Percentiles rank a stretch among this genome's conserved stretches.
phyloP scores from a whole-genome alignment of 2,113 vertebrate species.

The Scopus umbretta region DNA sequence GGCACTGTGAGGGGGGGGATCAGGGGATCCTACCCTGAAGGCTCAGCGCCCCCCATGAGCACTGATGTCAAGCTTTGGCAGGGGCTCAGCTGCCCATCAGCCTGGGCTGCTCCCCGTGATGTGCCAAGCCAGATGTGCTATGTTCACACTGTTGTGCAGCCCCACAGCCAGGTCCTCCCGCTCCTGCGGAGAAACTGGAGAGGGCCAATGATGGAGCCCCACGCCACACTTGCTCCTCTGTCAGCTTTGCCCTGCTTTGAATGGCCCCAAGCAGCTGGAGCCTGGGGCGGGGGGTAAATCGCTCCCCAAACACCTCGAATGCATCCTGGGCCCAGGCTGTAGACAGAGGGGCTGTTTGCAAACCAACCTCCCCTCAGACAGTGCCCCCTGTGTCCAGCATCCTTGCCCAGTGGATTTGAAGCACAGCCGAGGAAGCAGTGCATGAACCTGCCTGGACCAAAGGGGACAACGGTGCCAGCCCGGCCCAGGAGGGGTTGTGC shows the following conservation, averaged over 20 bases:
- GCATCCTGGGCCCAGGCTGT: neutral
- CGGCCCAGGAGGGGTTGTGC: neutral
- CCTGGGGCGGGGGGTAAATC: neutral
- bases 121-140: neutral
- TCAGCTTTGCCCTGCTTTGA: neutral
- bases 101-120: neutral
- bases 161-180: too few species aligned
- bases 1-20: neutral
- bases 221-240: fast-evolving
- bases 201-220: neutral
- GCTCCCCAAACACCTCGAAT: neutral
- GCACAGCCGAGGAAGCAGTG: fast-evolving
- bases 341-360: neutral
- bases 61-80: neutral
- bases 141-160: fast-evolving
- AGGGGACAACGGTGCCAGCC: neutral
- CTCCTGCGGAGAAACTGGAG: neutral
- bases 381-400: neutral
- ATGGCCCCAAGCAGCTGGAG: neutral
- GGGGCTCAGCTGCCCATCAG: neutral
- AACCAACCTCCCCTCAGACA: fast-evolving
- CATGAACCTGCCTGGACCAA: neutral
- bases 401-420: neutral
- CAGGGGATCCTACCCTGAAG: neutral
- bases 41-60: neutral